Evolutionary conservation across 2,797 vertebrate species (phyloP), one percentile per base, ranked within the genome.

Genomic region (Syngnathus acus): DNA sequence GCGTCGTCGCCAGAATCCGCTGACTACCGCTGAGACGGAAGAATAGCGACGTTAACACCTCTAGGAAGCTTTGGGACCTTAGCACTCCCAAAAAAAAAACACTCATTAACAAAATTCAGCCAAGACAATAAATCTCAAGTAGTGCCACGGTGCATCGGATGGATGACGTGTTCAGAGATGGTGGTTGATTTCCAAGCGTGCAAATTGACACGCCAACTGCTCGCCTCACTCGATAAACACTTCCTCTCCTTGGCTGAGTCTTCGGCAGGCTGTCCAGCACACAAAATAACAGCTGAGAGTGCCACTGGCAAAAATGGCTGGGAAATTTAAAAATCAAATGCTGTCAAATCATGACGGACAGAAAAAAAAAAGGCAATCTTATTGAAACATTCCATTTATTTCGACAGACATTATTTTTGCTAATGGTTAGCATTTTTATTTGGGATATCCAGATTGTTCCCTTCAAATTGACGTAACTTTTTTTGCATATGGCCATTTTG

Each of bases 241-340:
- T 66, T 78, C 63, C 67, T 70, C 67, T 74, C 39, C n/a, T 61
- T 74, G 72, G 72, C 77, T 64, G 68, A 72, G 68, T 65, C 73
- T 71, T 54, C 59, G 57, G 53, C 70, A 68, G 72, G 57, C 73
- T 80, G 74, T 73, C 68, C 70, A 6, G 55, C 68, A 63, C 59
- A 62, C n/a, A 16, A 77, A 80, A 77, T 72, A 70, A 79, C 70
- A 78, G 68, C 40, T 82, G 73, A 67, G 16, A 81, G 82, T 69
- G 48, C 48, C 68, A 65, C 72, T 72, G 69, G 73, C 45, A 16
- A 45, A 47, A 47, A 47, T 47, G 45, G 45, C 16, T 16, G 5
- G 16, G 45, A 47, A 47, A 47, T 47, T 16, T 47, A 47, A 13
- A 32, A 47, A 72, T 66, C 68, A 71, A 58, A 72, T 79, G 54